Base-by-base conservation (phyloP, 2,113 vertebrate genomes). In the Potamarius usumacintae region DNA sequence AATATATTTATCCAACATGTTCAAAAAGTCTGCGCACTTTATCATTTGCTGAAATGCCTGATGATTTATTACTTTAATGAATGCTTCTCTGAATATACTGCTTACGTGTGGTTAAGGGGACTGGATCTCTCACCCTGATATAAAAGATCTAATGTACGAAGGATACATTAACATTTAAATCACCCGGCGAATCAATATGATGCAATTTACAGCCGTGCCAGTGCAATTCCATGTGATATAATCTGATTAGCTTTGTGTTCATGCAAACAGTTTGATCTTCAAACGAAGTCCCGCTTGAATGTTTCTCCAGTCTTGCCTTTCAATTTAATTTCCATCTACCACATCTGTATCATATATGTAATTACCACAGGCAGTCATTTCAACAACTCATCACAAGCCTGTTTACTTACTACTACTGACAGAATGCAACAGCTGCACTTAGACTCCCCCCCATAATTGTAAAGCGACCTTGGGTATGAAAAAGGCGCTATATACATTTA, bases 81-180 rank as follows among this genome's bases (percentile, higher is more conserved):
- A 78, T 55, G 52, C 52, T 48, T 63, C 55, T 62, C 34, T 55
- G 20, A 80, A 58, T 34, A 63, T 65, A 53, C 1, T 57, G 50
- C 27, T 34, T 27, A 22, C 27, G 27, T 76, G 14, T 53, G 48
- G 6, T 27, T 27, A 55, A 55, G 8, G 12, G 76, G 50, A 53
- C 11, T 25, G 76, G 15, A 27, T 79, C 25, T 27, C 77, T 58
- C 15, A 4, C 8, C 34, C 15, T 34, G 55, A 80, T 53, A 58
- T 30, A 58, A 77, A 80, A 80, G n/a, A 7, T 80, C 53, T 58
- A 10, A 58, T 18, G 27, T 27, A 78, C 27, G 12, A 78, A 78
- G 53, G 22, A 53, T 53, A 27, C 50, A 78, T 78, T 78, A 55
- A 55, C 76, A 78, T 78, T 55, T 50, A 77, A 77, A 77, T 55